A percentile compares a stretch with the other conserved stretches of the same genome.
Evolutionary conservation across 2,888 invertebrate species (phyloP).

Genomic region (Tiliacea citrago): DNA sequence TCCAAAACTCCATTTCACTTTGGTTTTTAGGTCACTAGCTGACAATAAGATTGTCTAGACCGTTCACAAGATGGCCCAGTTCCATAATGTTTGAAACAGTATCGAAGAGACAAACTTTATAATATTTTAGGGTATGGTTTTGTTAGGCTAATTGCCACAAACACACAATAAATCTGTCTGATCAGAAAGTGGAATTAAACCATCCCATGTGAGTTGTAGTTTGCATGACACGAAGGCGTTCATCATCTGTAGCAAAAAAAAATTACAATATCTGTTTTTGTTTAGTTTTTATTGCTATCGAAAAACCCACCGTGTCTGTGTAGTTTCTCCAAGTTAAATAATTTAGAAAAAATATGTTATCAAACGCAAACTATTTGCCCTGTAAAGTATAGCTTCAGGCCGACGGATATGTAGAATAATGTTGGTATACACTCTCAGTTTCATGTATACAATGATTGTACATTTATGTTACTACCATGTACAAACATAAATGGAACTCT

Average conservation of each 20-base stretch:
- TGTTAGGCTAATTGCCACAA: background rate
- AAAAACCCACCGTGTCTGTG: background rate
- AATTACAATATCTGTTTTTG: background rate
- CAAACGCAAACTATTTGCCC: background rate
- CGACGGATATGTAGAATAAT: background rate
- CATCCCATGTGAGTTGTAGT: background rate
- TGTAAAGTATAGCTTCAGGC: background rate
- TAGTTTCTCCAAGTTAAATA: background rate
- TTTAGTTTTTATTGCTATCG: background rate
- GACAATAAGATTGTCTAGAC: slow-evolving; percentile 55
- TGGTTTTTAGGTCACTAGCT: slow-evolving; percentile 56
- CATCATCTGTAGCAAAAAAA: background rate
- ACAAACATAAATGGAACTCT: slow-evolving; percentile 34
- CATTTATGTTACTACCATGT: slow-evolving; percentile 13
- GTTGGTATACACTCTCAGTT: slow-evolving; percentile 27
- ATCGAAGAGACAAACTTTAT: slow-evolving; percentile 6
- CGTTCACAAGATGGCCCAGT: slow-evolving; percentile 22
- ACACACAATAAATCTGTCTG: background rate
- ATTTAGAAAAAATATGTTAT: background rate
- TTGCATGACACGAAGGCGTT: background rate
- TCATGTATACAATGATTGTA: slow-evolving; percentile 36
- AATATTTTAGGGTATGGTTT: background rate
- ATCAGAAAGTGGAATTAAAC: background rate
- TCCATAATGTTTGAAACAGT: slow-evolving; percentile 25
- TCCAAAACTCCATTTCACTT: slow-evolving; percentile 55